Evolutionary conservation across 2,797 vertebrate species (phyloP), one percentile per base, ranked within the genome.

Genomic region (Coregonus sp.): DNA sequence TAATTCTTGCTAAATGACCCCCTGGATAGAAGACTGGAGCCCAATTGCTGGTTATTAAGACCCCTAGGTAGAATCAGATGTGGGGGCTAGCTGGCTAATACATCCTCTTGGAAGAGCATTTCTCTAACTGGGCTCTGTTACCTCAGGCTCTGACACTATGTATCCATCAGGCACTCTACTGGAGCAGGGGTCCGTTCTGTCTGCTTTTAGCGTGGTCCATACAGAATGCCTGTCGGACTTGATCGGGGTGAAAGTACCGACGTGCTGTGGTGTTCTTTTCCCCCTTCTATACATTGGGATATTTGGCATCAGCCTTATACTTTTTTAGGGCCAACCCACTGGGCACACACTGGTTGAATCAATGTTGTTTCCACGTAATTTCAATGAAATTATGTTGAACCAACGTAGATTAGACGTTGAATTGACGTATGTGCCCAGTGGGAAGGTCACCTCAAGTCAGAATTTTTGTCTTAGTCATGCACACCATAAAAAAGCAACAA

Each of bases 1-100:
- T 37, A 65, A 33, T 65, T 51, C 18, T 37, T 25, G 29, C 76
- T 67, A 71, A 77, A 77, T 40, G 14, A 51, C 71, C 56, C 56
- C 54, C 51, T 74, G 77, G 35, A 51, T 52, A 68, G 12, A 35
- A 15, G 1, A 9, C 59, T 16, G 3, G 56, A 29, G 68, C 20
- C 71, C 56, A 61, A 59, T 69, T 5, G 59, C 59, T n/a, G 9
- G 20, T 50, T 47, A 69, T 31, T 16, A 70, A 25, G 9, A 16
- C 6, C n/a, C n/a, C n/a, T 59, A 77, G 56, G 56, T 72, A 9
- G 37, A 72, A 50, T 25, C 70, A 73, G 70, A 66, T 33, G 65
- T 66, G 29, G 65, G 40, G 7, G 40, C 40, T 47, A 47, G 4
- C 65, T 31, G 25, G 29, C 12, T 4, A 66, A 15, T 66, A 59